Base-by-base conservation (phyloP, 1,140 invertebrate genomes). In the Trichonephila clavata region DNA sequence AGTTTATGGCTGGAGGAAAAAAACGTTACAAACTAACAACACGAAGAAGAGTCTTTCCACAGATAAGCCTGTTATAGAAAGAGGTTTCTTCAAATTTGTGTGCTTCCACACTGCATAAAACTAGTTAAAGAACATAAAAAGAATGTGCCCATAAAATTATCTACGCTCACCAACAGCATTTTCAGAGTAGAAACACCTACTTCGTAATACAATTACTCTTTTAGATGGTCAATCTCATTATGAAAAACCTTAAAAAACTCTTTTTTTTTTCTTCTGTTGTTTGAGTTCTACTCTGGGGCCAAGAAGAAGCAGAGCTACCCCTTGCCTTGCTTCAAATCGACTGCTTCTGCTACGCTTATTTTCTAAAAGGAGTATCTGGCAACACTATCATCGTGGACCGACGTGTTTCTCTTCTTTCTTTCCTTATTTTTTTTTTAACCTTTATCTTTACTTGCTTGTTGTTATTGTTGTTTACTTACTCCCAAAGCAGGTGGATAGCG, bases 171-270 rank as follows among this genome's bases (percentile, higher is more conserved):
- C 86, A 50, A 43, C 86, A 71, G n/a, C 68, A 77, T 14, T 60
- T 88, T 50, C 43, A 43, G 10, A 21, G 27, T 24, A 68, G 57
- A 81, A 90, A 81, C 68, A 80, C 68, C 89, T 61, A 21, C 27
- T 57, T 43, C 24, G 71, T 90, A 90, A 90, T 83, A 83, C 89
- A 90, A 90, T 90, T 90, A 90, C 89, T 90, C 89, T 83, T 90
- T 80, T 81, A 57, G 71, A 81, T 50, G 89, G 89, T 90, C 89
- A 81, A 90, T 90, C 89, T 81, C 59, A 90, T 90, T 90, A 90
- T 90, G 71, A 81, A 90, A 90, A 90, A 88, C 65, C n/a, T 68
- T 21, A 16, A 24, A 50, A 77, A 59, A 77, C 71, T 10, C 57
- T 63, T 24, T 90, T 71, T 90, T 59, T 60, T 13, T 20, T 27